These are phyloP conservation scores for Chironomus striatipennis DNA, from an alignment of 1,140 invertebrate species.

Conservation along the genomic window DNA sequence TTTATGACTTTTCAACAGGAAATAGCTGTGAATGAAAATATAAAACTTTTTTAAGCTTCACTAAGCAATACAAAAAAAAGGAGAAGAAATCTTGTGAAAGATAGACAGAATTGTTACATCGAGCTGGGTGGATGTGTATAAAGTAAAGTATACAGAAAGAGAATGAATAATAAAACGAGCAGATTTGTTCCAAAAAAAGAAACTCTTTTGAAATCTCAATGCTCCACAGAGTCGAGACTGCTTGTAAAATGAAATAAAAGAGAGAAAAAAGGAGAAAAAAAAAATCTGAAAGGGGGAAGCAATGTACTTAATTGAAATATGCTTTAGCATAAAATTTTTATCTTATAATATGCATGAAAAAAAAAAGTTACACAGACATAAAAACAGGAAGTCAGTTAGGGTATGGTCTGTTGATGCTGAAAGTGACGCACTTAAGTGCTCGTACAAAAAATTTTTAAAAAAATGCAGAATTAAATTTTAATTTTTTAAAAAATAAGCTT, in stretches of 20 bases:
- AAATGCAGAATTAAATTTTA: not conserved
- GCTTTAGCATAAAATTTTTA: conserved; percentile 11
- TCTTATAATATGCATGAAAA: not conserved
- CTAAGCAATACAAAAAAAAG: not conserved
- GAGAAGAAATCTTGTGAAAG: not conserved
- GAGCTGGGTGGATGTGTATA: not conserved
- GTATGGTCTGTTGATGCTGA: too few relatives aligned
- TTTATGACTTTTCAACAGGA: not conserved
- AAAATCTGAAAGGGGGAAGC: not conserved
- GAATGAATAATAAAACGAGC: not conserved
- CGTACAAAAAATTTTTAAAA: too few relatives aligned
- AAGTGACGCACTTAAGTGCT: too few relatives aligned
- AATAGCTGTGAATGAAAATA: not conserved
- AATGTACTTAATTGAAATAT: conserved; percentile 16
- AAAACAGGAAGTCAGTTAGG: not conserved
- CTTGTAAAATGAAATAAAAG: too few relatives aligned
- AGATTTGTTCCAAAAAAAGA: not conserved
- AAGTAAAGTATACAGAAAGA: not conserved
- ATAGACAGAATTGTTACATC: not conserved
- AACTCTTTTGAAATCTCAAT: too few relatives aligned
- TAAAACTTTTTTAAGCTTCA: not conserved
- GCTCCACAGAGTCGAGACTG: too few relatives aligned
- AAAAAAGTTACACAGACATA: not conserved
- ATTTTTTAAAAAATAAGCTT: not conserved
- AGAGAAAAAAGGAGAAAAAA: not conserved